Base-by-base conservation (phyloP, 2,888 invertebrate genomes). In the Dendrolimus pini region DNA sequence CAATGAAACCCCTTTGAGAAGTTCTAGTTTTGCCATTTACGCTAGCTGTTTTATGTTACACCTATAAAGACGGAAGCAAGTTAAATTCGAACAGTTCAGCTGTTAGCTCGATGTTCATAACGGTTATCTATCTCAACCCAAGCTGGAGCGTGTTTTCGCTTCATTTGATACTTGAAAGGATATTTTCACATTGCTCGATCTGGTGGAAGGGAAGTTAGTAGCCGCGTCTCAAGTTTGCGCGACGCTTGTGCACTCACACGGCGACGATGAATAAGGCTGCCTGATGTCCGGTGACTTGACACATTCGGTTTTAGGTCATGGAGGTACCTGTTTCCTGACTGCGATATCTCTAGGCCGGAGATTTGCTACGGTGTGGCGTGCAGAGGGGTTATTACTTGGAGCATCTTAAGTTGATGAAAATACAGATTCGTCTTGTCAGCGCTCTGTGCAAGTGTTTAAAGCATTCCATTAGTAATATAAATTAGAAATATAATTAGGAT, bases 201-300 rank as follows among this genome's bases (percentile, higher is more conserved):
- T 61, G 61, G 55, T 61, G 61, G 60, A 63, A 67, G 61, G 60
- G 52, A 66, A 68, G 63, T 67, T 65, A 61, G 60, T 54, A 58
- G 55, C 64, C 69, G 62, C 67, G 60, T 62, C 59, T 54, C 59
- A 61, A 68, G 68, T 71, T 72, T 61, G 65, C 55, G 62, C 77
- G 76, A 77, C 63, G 70, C 65, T 67, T 70, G 67, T 74, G 61
- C 64, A 60, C 61, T 63, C 61, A 54, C 54, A 47, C 47, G 47
- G 12, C 12, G 47, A 47, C 47, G 47, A 47, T 47, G 47, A 47
- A 47, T 47, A 47, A 9, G 47, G 47, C 47, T 9, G 47, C 12
- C 47, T 47, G 9, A 6, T 47, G 47, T 12, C 47, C 47, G 47
- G 47, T 12, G 9, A 47, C 9, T 12, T 9, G 47, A 47, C 12